Base-by-base conservation (phyloP, 2,888 invertebrate species). In the Tortricodes alternella region DNA sequence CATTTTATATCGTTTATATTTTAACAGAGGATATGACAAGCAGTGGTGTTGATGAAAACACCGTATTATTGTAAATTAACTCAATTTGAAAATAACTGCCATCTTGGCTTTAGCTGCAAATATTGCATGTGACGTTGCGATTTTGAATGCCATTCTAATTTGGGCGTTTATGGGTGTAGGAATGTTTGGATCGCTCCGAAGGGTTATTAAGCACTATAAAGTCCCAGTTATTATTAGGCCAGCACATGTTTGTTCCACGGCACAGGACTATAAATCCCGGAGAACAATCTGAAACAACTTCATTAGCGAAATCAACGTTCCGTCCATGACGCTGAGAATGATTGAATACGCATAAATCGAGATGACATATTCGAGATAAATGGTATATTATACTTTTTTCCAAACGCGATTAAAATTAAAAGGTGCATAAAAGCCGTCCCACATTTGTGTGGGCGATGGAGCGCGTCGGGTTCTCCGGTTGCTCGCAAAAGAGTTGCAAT, bases 141-240 rank as follows among this genome's bases (percentile, higher is more conserved):
- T 52, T 52, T 38, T 37, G 50, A 65, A 57, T 52, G 60, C 60
- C 65, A 58, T 56, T 61, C 61, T 64, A 65, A 63, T 62, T 61
- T 60, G 37, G 60, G 76, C 63, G 64, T 72, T 68, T 68, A 68
- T 69, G 71, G 68, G 65, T 72, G 68, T 68, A 71, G 73, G 72
- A 78, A 74, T 77, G 76, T 76, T 78, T 74, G 77, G 67, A 74
- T 70, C 74, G 67, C 78, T 76, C 80, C 79, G 74, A 74, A 67
- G 64, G 73, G 74, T 71, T 76, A 79, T 78, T 81, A 80, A 81
- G 74, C 74, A 68, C 74, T 71, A 76, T 83, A 80, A 82, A 80
- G 69, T 78, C 70, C 66, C 71, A 71, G 84, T 81, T 87, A 85
- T 85, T 86, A 86, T 78, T 87, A 86, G 85, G 78, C 73, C 71